phyloP scores from a whole-genome alignment of 2,797 vertebrate species.

The Pitangus sulphuratus region DNA sequence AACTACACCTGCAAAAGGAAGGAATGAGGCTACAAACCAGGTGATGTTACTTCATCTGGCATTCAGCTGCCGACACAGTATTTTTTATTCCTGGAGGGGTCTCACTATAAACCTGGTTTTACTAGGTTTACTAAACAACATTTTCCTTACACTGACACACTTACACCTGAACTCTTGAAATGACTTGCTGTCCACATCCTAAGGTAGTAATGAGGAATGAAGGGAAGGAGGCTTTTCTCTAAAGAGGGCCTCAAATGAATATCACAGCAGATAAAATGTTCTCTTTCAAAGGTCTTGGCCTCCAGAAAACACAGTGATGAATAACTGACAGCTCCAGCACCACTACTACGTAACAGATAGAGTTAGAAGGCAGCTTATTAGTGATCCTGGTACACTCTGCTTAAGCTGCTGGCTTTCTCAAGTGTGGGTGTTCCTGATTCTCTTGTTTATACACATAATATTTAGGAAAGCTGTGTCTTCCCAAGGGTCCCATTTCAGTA shows the following conservation, averaged over 20 bases:
- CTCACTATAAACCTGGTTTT: background rate
- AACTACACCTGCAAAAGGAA: background rate
- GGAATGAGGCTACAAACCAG: background rate
- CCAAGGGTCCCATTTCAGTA: constrained; percentile 54
- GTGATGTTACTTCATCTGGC: background rate
- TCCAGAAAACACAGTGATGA: background rate
- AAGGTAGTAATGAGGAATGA: background rate
- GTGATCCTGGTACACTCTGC: background rate
- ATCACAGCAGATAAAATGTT: background rate
- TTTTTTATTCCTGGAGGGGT: background rate
- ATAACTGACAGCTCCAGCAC: background rate
- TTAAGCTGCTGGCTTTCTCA: background rate
- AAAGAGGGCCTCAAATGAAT: background rate
- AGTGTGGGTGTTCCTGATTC: constrained; percentile 48
- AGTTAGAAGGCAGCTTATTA: background rate
- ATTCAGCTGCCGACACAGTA: background rate
- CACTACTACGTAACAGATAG: background rate
- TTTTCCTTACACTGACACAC: background rate
- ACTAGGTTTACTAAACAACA: background rate
- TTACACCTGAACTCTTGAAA: background rate
- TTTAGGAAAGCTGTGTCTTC: constrained; percentile 61
- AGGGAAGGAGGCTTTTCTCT: background rate
- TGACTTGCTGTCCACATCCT: background rate
- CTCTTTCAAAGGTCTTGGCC: background rate
- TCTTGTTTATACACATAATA: constrained; percentile 61